These are phyloP conservation scores for Diceros bicornis DNA, from an alignment of 2,797 vertebrate genomes.

Conservation along the genomic window DNA sequence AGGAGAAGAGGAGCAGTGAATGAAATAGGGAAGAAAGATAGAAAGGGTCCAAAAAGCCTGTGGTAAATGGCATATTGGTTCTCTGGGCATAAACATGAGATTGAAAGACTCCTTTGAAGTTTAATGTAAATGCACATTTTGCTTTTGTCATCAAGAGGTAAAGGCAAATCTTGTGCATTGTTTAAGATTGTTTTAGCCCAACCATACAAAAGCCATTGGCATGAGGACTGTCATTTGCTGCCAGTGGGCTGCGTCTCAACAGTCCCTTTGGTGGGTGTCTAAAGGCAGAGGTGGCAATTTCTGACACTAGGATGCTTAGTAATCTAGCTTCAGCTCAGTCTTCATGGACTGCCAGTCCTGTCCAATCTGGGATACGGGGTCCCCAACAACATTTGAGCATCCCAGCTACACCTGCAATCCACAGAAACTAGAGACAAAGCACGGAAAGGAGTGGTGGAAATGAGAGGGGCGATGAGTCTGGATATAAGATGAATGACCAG, in stretches of 20 bases:
- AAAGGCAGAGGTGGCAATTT: background rate
- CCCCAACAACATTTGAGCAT: background rate
- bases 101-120: background rate
- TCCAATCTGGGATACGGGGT: fast-evolving
- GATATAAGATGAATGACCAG: too few relatives aligned
- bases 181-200: background rate
- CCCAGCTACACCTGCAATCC: background rate
- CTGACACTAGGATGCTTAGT: fast-evolving
- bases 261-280: background rate
- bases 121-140: background rate
- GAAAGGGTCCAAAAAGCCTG: background rate
- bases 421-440: background rate
- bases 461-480: fast-evolving
- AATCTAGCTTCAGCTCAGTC: too few relatives aligned
- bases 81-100: background rate
- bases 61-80: too few relatives aligned
- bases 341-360: fast-evolving
- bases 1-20: background rate
- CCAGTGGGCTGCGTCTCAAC: fast-evolving
- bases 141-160: background rate
- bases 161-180: background rate
- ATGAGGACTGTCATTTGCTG: fast-evolving
- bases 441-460: background rate
- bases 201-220: fast-evolving
- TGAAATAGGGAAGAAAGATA: fast-evolving